Base-by-base conservation (phyloP, 2,888 invertebrate genomes). In the Herminia tarsipennalis region DNA sequence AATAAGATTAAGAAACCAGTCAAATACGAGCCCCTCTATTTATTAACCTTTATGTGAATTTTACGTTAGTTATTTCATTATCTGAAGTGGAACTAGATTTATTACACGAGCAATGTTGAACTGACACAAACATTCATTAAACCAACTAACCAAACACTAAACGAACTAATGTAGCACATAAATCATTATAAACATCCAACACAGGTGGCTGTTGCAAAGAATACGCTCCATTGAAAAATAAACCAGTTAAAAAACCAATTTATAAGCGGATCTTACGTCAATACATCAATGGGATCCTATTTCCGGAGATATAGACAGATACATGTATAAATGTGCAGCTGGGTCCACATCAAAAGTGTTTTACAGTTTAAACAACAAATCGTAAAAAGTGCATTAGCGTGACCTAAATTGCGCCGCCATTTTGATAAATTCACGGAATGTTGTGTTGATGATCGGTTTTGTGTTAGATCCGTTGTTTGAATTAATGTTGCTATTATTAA, bases 311-410 rank as follows among this genome's bases (percentile, higher is more conserved):
- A 25, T 20, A 61, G 32, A 30, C 54, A 54, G 34, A 34, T 32
- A 46, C 12, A 25, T 38, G 42, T 45, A 60, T 60, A 62, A 33
- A 27, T 20, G 17, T 56, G 60, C 80, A 81, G 73, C 76, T 74
- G 78, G 75, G 57, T 56, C 55, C 70, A 72, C 80, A 78, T 81
- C 83, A 83, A 81, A 79, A 75, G 71, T 71, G 55, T 75, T 71
- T 76, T 73, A 71, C 73, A 76, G 75, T 71, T 76, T 73, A 71
- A 73, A 76, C 70, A 76, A 70, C 71, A 58, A 66, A 66, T 81
- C 85, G 82, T 86, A 86, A 86, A 85, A 85, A 77, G 73, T 68
- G 71, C 83, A 82, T 83, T 80, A 81, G 70, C 58, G 60, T 57
- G 72, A 65, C 70, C 81, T 56, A 71, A 77, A 81, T 82, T 54